Evolutionary conservation across 2,888 invertebrate species (phyloP), one percentile per base, ranked within the genome.

Genomic region (Panzeria rudis): DNA sequence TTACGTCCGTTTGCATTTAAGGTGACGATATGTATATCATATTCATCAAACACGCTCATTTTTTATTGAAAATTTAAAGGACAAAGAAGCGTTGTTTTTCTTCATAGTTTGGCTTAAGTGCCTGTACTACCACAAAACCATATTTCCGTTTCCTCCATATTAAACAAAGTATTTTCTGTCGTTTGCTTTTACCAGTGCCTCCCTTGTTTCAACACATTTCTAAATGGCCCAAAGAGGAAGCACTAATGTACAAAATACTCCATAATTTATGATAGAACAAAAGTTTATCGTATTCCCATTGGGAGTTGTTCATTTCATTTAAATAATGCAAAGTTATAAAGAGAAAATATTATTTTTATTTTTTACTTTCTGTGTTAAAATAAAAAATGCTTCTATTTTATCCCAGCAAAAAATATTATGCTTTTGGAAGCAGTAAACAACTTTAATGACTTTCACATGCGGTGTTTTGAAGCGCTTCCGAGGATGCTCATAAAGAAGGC

Each of bases 231-330:
- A 17, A 0, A 38, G 52, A 20, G 35, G 25, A 71, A 56, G 23
- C 25, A 71, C 13, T 44, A 23, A 62, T 38, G 7, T 62, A 25
- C 20, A 35, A 75, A 52, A 11, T 62, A 25, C 8, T 61, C 13
- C 52, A 62, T 52, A 29, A 41, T 62, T 75, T 62, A 75, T 62
- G 38, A 52, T 13, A 17, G 4, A 59, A 35, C 35, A 56, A 56
- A 59, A 77, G 23, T 56, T 47, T 56, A 56, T 4, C 9, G 13
- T 47, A 25, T 23, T n/a, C 56, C 66, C 44, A 17, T 35, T 1
- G 66, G 66, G 47, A 77, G 25, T 76, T 32, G 20, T 47, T 35
- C 25, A 75, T 29, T 62, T 68, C 29, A 56, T 56, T 47, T 68
- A 35, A 66, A 77, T 38, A 66, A 59, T 54, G 56, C 25, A 59